These are phyloP conservation scores for Electrophaes corylata DNA, from an alignment of 2,888 invertebrate species.

Conservation along the genomic window DNA sequence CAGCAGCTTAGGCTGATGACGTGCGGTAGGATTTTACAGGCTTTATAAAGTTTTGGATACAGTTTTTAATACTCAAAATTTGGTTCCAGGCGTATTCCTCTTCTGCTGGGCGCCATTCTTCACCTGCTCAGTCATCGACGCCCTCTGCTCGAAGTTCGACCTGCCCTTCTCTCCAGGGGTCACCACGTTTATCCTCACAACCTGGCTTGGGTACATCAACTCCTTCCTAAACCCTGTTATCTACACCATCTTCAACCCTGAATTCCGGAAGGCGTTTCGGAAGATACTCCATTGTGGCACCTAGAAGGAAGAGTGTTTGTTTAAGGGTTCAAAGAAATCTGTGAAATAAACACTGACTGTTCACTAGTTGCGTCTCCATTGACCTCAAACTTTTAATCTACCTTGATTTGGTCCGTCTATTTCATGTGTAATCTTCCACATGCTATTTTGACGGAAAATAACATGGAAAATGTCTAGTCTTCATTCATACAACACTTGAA, in stretches of 20 bases:
- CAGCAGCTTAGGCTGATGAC: too few species aligned
- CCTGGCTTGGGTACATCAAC: slow-evolving; percentile 99
- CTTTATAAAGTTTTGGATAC: too few species aligned
- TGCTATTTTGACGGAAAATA: neutral
- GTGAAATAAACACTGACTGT: slow-evolving; percentile 12
- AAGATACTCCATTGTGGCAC: slow-evolving; percentile 91
- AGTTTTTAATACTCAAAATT: too few species aligned
- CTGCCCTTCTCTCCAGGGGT: slow-evolving; percentile 92
- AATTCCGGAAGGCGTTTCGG: slow-evolving; percentile 98
- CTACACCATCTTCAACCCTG: slow-evolving; percentile 97
- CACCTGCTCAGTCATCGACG: slow-evolving; percentile 98
- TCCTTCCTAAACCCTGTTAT: slow-evolving; percentile 96
- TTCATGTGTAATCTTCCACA: neutral
- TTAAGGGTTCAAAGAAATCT: slow-evolving; percentile 22
- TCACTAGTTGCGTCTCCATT: neutral
- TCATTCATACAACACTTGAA: too few species aligned
- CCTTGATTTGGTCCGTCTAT: too few species aligned
- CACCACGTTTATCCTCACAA: slow-evolving; percentile 95
- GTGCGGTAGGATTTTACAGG: too few species aligned
- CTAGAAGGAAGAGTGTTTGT: slow-evolving; percentile 68
- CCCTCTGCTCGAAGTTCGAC: slow-evolving; percentile 94
- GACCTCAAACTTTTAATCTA: neutral
- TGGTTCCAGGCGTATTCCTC: slow-evolving; percentile 94
- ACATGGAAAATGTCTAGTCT: too few species aligned
- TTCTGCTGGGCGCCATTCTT: slow-evolving; percentile 99